Conservation (phyloP, 2,888 invertebrate genomes). For the Leptarthrus brevirostris region DNA sequence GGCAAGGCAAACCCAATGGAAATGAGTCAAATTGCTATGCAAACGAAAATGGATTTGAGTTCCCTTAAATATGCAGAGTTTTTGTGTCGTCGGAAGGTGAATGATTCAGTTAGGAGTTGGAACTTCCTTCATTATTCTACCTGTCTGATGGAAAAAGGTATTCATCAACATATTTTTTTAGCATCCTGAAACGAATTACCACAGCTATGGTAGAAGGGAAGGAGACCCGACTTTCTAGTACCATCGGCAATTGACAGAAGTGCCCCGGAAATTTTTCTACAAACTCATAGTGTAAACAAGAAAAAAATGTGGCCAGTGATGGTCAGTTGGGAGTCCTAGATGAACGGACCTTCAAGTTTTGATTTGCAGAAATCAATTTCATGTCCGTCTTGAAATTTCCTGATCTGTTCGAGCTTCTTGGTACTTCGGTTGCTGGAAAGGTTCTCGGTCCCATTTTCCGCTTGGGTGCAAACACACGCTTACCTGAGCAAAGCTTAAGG, state of each 20-base stretch:
- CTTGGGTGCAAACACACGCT: conserved; percentile 23
- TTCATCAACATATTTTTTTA: conserved; percentile 27
- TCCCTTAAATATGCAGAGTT: conserved; percentile 18
- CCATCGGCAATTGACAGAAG: conserved; percentile 5
- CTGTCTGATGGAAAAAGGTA: conserved; percentile 19
- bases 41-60: conserved; percentile 6
- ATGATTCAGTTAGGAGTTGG: conserved; percentile 33
- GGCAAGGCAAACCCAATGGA: background rate
- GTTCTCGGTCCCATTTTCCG: conserved; percentile 15
- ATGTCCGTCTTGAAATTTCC: conserved; percentile 39
- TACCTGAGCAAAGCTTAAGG: conserved; percentile 6
- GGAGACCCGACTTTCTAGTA: conserved; percentile 1
- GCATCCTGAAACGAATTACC: background rate
- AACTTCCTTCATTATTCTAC: conserved; percentile 10
- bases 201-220: background rate
- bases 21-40: conserved; percentile 20
- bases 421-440: conserved; percentile 2
- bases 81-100: conserved; percentile 3
- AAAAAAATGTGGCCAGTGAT: background rate
- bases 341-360: background rate
- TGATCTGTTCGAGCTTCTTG: conserved; percentile 20
- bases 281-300: conserved; percentile 30
- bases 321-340: conserved; percentile 19
- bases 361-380: conserved; percentile 26
- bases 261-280: conserved; percentile 17